Conservation (phyloP, 1,140 invertebrate genomes). For the Apis mellifera region Amel_HAv3.1 CM009936.2:4942001-4942500, state of each 20-base stretch:
- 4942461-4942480: slow-evolving; percentile 80
- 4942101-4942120: slow-evolving; percentile 5
- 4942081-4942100: background rate
- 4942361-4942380: slow-evolving; percentile 76
- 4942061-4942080: background rate
- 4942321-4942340: slow-evolving; percentile 68
- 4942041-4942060: slow-evolving; percentile 20
- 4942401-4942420: slow-evolving; percentile 67
- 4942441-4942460: slow-evolving; percentile 77
- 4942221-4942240: background rate
- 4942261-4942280: slow-evolving; percentile 77
- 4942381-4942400: slow-evolving; percentile 71
- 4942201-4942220: background rate
- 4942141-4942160: background rate
- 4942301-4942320: slow-evolving; percentile 73
- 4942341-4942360: slow-evolving; percentile 75
- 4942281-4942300: slow-evolving; percentile 79
- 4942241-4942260: slow-evolving; percentile 66
- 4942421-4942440: slow-evolving; percentile 80
- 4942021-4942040: background rate
- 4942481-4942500: slow-evolving; percentile 72
- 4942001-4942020: background rate
- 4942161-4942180: background rate
- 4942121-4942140: background rate
- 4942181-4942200: background rate